Evolutionary conservation across 2,113 vertebrate genomes (phyloP), one percentile per base, ranked within the genome.

Genomic region (Scalopus aquaticus): DNA sequence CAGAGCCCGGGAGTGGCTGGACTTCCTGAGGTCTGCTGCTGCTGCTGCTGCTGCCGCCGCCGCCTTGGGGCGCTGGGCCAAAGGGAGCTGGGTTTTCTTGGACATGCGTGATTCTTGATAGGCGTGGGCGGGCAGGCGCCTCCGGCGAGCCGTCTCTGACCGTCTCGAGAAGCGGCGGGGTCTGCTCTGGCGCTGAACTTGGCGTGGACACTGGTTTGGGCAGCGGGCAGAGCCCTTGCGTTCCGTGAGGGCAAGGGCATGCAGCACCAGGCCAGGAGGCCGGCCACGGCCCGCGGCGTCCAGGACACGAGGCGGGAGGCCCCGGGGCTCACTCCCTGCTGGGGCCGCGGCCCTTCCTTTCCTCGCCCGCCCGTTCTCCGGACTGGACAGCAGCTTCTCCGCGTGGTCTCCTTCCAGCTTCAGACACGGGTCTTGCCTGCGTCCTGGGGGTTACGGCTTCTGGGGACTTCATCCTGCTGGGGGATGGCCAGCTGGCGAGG

Each of bases 11-110:
- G 87, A 37, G 74, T 35, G 49, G 37, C 72, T 95, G 94, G 54
- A 11, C 73, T 76, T 96, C 91, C 96, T 88, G 70, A 79, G 91
- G 92, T 64, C 70, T 35, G 37, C 39, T 97, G 97, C 90, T 95
- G 96, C 96, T 97, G n/a, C n/a, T n/a, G 96, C 96, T 97, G 97
- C 93, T 84, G 93, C 93, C 95, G 97, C 96, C 73, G 84, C 85
- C 37, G 3, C 77, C 64, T 60, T 76, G 83, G 93, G 91, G 56
- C 15, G 39, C 84, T 73, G 96, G 83, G 54, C 42, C 78, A 82
- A 79, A 54, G 81, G 69, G 69, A 88, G 56, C n/a, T 37, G 22
- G 15, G 37, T 54, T 92, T 62, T 35, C 74, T 74, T 12, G 35
- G 51, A 64, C 19, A 30, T n/a, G 22, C 39, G n/a, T 26, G 69